phyloP scores from a whole-genome alignment of 2,888 invertebrate species.

The Temnothorax rugatulus region DNA sequence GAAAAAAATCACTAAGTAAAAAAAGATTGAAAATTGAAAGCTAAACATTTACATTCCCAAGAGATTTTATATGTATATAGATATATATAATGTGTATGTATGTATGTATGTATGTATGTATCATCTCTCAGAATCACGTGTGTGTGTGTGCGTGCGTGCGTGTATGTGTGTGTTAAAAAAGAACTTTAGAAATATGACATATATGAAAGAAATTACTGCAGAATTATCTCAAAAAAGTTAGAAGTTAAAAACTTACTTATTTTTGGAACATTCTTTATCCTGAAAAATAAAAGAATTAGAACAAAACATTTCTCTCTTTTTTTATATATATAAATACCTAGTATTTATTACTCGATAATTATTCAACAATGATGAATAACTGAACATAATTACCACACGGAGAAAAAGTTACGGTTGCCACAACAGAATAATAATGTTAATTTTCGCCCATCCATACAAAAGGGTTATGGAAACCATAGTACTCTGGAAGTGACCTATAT shows the following conservation, averaged over 20 bases:
- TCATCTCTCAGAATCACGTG: too few relatives aligned
- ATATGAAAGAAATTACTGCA: neutral
- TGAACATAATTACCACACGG: neutral
- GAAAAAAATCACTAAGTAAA: too few relatives aligned
- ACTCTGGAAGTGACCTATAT: too few relatives aligned
- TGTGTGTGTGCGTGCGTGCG: too few relatives aligned
- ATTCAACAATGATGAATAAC: neutral
- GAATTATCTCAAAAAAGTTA: neutral
- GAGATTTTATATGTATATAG: neutral
- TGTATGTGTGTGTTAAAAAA: neutral
- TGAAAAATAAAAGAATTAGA: neutral
- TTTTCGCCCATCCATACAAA: too few relatives aligned
- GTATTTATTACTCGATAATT: neutral
- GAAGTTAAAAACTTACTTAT: neutral
- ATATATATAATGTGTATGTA: too few relatives aligned
- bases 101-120: too few relatives aligned
- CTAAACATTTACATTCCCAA: too few relatives aligned
- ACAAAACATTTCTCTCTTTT: neutral
- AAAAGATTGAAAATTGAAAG: too few relatives aligned
- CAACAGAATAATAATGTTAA: too few relatives aligned
- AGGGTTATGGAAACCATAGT: too few relatives aligned
- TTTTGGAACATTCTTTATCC: neutral
- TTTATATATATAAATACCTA: neutral
- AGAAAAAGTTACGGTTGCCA: too few relatives aligned
- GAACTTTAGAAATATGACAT: neutral